These are phyloP conservation scores for Sibirionetta formosa DNA, from an alignment of 2,797 vertebrate genomes.

Conservation along the genomic window DNA sequence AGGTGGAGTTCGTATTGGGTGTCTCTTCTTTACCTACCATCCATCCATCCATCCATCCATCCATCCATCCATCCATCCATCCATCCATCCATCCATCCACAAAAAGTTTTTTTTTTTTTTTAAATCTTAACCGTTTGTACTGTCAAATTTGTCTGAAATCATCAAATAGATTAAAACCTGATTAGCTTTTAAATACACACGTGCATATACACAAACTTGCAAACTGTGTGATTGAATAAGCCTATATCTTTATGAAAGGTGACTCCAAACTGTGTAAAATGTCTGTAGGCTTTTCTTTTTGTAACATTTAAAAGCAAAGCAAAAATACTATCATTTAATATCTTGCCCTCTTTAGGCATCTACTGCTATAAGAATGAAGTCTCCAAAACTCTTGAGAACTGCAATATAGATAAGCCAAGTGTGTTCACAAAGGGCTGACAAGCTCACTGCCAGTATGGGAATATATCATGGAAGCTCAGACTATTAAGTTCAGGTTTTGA, in stretches of 20 bases:
- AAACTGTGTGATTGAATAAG: neutral
- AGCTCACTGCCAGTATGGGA: neutral
- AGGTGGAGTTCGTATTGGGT: neutral
- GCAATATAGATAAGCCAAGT: neutral
- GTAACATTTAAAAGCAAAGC: neutral
- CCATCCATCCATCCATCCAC: neutral
- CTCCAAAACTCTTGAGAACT: neutral
- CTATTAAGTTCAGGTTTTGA: neutral
- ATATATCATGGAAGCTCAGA: neutral
- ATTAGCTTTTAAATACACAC: neutral
- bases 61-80: neutral
- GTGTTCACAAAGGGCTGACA: neutral
- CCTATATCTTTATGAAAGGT: rapidly evolving
- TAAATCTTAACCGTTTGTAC: neutral
- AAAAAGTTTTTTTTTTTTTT: neutral
- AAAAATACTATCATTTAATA: neutral
- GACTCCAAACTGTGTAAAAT: neutral
- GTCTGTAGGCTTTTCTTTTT: neutral
- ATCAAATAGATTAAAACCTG: neutral
- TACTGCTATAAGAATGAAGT: neutral
- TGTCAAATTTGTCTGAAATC: neutral
- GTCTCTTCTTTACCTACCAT: neutral
- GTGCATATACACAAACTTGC: neutral
- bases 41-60: neutral
- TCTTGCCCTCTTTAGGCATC: neutral